These are phyloP conservation scores for Micromussa lordhowensis DNA, from an alignment of 92 coral and sea anemone species.

Conservation along the genomic window DNA sequence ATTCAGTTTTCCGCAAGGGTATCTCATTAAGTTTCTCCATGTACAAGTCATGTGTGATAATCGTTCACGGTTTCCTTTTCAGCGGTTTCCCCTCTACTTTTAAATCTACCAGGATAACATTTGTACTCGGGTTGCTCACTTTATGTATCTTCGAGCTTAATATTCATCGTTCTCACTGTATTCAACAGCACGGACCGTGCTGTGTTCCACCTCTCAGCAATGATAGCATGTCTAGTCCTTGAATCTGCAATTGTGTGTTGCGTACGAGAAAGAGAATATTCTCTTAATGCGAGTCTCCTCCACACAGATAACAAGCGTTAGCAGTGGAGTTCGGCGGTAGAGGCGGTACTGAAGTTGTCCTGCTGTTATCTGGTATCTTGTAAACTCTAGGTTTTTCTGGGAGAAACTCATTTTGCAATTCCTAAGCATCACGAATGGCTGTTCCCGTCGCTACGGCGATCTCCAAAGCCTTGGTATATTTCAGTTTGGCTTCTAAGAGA, in stretches of 20 bases:
- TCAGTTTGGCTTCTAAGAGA: constrained; percentile 2
- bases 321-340: not conserved
- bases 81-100: not conserved
- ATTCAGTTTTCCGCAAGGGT: too few relatives aligned
- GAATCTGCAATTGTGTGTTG: too few relatives aligned
- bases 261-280: too few relatives aligned
- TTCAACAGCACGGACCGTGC: not conserved
- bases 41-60: not conserved
- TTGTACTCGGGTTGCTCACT: not conserved
- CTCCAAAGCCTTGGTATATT: constrained; percentile 6
- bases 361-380: not conserved
- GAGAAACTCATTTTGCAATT: not conserved
- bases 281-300: too few relatives aligned
- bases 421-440: constrained; percentile 3
- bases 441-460: too few relatives aligned
- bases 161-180: too few relatives aligned
- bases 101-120: not conserved
- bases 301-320: too few relatives aligned
- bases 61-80: not conserved
- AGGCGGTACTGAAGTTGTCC: too few relatives aligned
- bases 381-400: constrained; percentile 6
- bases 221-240: too few relatives aligned
- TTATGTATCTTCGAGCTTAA: too few relatives aligned
- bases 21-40: too few relatives aligned
- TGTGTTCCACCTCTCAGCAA: too few relatives aligned